Base-by-base conservation (phyloP, 2,113 vertebrate genomes). In the Oreochromis tanganicae region DNA sequence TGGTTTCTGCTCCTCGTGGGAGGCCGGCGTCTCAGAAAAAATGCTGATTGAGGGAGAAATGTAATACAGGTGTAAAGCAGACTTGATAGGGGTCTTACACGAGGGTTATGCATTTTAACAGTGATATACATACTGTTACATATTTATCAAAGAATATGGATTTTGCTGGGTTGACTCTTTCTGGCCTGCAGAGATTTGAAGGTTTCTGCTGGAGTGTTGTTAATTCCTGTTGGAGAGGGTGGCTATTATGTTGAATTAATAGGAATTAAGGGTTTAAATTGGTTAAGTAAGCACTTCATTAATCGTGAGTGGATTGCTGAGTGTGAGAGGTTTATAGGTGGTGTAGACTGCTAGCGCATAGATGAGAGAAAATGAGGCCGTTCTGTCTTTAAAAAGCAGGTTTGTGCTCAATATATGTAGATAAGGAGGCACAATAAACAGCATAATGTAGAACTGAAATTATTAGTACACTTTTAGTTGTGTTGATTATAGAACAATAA, bases 241-340 rank as follows among this genome's bases (percentile, higher is more conserved):
- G 92, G 95, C 96, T 94, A 96, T 97, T 96, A 95, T 96, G 95
- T 95, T 93, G 96, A 96, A 97, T 96, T 96, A 97, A 96, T 96
- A 94, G 95, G 95, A 97, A 96, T 97, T 97, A 96, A 93, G 91
- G 92, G 92, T 93, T 93, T 90, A 94, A 96, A 96, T 95, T 96
- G 96, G 96, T 96, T 97, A 97, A 96, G 95, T 96, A 97, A 97
- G 95, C 96, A 96, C 96, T 97, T 96, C 96, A 96, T 97, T 97
- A 96, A 95, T 94, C 82, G 88, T 93, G 88, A 94, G 92, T 93
- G 94, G 94, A 93, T 94, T 94, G 89, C 91, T 83, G 81, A 68
- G 86, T 87, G 91, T 89, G 87, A 92, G 91, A 88, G 92, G 89
- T 94, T 93, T 93, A 84, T 88, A 86, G 91, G 80, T 61, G 89